Evolutionary conservation across 2,888 invertebrate genomes (phyloP).

Genomic region (Orchesella flavescens): DNA sequence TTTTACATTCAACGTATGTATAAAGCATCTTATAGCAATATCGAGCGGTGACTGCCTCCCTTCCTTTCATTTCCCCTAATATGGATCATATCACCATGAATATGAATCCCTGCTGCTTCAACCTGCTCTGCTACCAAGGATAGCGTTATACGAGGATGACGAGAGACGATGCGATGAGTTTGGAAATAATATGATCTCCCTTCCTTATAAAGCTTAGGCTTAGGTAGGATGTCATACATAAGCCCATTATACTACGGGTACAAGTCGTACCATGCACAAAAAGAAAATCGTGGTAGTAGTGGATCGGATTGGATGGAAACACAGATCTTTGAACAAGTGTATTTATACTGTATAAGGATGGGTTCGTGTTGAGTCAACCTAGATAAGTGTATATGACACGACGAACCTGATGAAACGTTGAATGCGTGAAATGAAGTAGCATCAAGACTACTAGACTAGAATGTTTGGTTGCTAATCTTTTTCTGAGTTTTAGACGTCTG

Average conservation of each 20-base stretch:
- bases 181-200: constrained; percentile 38
- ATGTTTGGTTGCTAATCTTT: neutral
- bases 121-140: constrained; percentile 48
- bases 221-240: constrained; percentile 43
- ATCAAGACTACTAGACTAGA: neutral
- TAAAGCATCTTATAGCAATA: neutral
- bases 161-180: neutral
- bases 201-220: constrained; percentile 37
- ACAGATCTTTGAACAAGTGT: constrained; percentile 31
- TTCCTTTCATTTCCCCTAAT: neutral
- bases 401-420: too few relatives aligned
- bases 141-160: too few relatives aligned
- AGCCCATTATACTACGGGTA: constrained; percentile 52
- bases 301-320: constrained; percentile 42
- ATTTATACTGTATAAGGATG: too few relatives aligned
- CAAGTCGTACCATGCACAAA: constrained; percentile 57
- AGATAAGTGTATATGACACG: neutral
- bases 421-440: neutral
- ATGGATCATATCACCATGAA: constrained; percentile 34
- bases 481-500: neutral
- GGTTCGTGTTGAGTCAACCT: too few relatives aligned
- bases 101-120: constrained; percentile 41
- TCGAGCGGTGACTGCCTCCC: constrained; percentile 3
- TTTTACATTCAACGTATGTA: neutral
- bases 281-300: neutral